phyloP scores from a whole-genome alignment of 2,797 vertebrate genomes.

The Ataeniobius toweri region DNA sequence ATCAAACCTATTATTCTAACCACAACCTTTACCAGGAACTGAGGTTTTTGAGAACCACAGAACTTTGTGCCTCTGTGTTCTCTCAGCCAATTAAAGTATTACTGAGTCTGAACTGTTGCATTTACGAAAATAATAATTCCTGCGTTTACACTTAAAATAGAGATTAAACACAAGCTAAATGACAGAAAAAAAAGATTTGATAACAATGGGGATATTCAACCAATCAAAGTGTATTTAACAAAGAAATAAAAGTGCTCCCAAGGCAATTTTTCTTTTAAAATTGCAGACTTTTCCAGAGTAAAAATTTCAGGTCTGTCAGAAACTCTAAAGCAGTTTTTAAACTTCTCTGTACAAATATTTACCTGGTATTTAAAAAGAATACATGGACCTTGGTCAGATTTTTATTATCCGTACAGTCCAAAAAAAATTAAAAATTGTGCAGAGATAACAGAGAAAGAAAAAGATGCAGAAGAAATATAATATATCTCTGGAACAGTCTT shows the following conservation, averaged over 20 bases:
- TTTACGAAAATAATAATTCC: not conserved
- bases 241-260: not conserved
- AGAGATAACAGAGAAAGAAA: not conserved
- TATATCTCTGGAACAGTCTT: too few species aligned
- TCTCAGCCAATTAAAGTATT: not conserved
- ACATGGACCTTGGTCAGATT: not conserved
- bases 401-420: not conserved
- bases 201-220: too few species aligned
- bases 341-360: not conserved
- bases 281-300: not conserved
- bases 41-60: not conserved
- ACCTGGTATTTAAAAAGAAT: not conserved
- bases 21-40: not conserved
- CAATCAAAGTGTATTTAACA: not conserved
- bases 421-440: not conserved
- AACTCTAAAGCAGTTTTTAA: not conserved
- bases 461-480: too few species aligned
- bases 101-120: not conserved
- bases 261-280: not conserved
- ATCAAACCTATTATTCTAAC: not conserved
- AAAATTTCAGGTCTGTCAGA: not conserved
- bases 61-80: not conserved
- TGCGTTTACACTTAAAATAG: not conserved
- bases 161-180: too few species aligned
- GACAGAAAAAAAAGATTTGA: too few species aligned